phyloP scores from a whole-genome alignment of 2,888 invertebrate genomes.

The Dynastes tityus region DNA sequence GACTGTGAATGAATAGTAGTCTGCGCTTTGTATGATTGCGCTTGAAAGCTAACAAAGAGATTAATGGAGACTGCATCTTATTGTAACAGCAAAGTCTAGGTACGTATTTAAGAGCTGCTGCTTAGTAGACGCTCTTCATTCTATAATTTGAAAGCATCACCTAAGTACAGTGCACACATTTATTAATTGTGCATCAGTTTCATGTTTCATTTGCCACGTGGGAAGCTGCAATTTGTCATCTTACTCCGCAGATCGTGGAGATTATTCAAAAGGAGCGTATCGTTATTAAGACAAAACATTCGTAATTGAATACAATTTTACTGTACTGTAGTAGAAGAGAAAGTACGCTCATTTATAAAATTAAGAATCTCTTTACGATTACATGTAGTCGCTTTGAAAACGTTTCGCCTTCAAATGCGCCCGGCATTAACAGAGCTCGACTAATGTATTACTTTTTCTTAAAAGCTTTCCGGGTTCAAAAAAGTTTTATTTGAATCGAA shows the following conservation, averaged over 20 bases:
- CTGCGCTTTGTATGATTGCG: no score
- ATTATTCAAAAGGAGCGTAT: neutral
- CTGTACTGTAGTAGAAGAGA: neutral
- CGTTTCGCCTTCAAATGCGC: conserved; percentile 26
- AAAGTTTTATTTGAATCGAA: conserved; percentile 16
- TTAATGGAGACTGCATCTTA: no score
- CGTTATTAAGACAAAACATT: neutral
- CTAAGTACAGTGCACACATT: no score
- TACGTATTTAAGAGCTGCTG: no score
- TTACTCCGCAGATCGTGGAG: neutral
- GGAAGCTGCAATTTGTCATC: neutral
- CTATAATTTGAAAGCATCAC: no score
- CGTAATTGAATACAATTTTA: conserved; percentile 18
- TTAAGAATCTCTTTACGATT: conserved; percentile 31
- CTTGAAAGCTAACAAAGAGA: no score
- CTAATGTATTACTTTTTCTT: conserved; percentile 45
- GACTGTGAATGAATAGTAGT: no score
- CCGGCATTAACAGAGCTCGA: conserved; percentile 38
- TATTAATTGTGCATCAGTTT: no score
- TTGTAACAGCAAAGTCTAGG: no score
- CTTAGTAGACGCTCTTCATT: no score
- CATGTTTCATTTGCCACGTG: neutral
- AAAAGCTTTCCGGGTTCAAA: conserved; percentile 22
- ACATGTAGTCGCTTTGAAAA: conserved; percentile 29
- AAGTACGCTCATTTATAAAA: conserved; percentile 37